Conservation (phyloP, 1,140 invertebrate species). For the Drosophila murphyi region DNA sequence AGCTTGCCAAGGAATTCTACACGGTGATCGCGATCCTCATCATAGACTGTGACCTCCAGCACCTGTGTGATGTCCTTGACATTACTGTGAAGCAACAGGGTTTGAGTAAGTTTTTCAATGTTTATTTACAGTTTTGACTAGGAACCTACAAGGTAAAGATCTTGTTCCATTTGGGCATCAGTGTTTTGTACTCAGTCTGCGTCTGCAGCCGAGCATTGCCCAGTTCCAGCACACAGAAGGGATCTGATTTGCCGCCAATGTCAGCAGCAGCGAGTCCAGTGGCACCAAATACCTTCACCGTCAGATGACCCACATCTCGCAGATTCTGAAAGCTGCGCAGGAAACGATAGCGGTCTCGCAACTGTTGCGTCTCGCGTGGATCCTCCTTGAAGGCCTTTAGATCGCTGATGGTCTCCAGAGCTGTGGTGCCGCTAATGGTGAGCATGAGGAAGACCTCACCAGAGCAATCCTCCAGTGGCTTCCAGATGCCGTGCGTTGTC, state of each 20-base stretch:
- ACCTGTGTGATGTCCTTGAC: slow-evolving; percentile 98
- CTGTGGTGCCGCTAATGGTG: slow-evolving; percentile 97
- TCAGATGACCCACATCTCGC: slow-evolving; percentile 94
- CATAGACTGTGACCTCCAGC: slow-evolving; percentile 98
- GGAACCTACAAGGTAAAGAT: slow-evolving; percentile 97
- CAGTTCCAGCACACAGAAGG: slow-evolving; percentile 98
- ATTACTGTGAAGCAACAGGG: slow-evolving; percentile 88
- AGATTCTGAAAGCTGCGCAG: slow-evolving; percentile 90
- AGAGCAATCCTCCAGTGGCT: slow-evolving; percentile 94
- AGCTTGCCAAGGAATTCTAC: slow-evolving; percentile 98
- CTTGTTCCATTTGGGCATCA: slow-evolving; percentile 98
- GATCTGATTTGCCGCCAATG: slow-evolving; percentile 97
- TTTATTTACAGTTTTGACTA: accelerated
- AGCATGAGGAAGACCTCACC: slow-evolving; percentile 95
- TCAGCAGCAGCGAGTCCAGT: slow-evolving; percentile 95
- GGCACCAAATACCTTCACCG: slow-evolving; percentile 95
- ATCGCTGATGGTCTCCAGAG: slow-evolving; percentile 96
- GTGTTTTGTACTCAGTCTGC: slow-evolving; percentile 99
- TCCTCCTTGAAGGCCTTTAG: slow-evolving; percentile 93
- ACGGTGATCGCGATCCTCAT: slow-evolving; percentile 99
- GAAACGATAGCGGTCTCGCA: slow-evolving; percentile 92
- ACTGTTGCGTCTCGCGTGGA: slow-evolving; percentile 87
- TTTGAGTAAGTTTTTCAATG: slow-evolving; percentile 58
- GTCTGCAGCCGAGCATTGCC: slow-evolving; percentile 98
- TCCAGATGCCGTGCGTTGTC: slow-evolving; percentile 95